phyloP scores from a whole-genome alignment of 2,888 invertebrate species.

The Sesamia inferens region DNA sequence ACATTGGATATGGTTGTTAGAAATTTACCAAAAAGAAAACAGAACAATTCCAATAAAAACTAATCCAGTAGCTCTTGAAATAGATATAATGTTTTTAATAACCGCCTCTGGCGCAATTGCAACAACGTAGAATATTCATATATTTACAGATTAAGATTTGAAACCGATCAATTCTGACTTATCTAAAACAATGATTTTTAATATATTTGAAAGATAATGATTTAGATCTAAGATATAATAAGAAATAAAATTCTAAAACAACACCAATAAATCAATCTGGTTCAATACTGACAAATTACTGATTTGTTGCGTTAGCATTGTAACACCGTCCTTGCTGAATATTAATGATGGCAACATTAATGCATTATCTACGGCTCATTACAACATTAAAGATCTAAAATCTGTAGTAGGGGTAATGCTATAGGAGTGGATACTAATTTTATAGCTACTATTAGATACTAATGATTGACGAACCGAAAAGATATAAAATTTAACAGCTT shows the following conservation, averaged over 20 bases:
- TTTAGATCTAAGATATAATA: not conserved
- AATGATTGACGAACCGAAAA: not conserved
- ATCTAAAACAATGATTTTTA: not conserved
- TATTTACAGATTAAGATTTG: not conserved
- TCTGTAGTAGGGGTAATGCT: slow-evolving; percentile 20
- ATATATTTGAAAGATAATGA: not conserved
- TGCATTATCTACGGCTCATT: slow-evolving; percentile 48
- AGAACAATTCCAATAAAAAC: not conserved
- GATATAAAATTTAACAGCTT: not conserved
- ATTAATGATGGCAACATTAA: slow-evolving; percentile 57
- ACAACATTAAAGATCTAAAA: slow-evolving; percentile 20
- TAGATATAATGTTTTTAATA: not conserved
- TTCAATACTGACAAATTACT: slow-evolving; percentile 51
- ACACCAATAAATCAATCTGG: slow-evolving; percentile 52
- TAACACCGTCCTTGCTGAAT: slow-evolving; percentile 51
- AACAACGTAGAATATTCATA: not conserved
- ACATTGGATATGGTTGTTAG: not conserved
- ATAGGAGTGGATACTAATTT: slow-evolving; percentile 11
- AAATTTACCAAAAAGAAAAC: not conserved
- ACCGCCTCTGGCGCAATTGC: not conserved
- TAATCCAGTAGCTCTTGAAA: not conserved
- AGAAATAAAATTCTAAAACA: slow-evolving; percentile 3
- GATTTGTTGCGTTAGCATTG: slow-evolving; percentile 45
- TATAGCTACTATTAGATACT: not conserved
- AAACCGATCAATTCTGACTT: not conserved